Base-by-base conservation (phyloP, 2,888 invertebrate genomes). In the Acrobasis suavella region DNA sequence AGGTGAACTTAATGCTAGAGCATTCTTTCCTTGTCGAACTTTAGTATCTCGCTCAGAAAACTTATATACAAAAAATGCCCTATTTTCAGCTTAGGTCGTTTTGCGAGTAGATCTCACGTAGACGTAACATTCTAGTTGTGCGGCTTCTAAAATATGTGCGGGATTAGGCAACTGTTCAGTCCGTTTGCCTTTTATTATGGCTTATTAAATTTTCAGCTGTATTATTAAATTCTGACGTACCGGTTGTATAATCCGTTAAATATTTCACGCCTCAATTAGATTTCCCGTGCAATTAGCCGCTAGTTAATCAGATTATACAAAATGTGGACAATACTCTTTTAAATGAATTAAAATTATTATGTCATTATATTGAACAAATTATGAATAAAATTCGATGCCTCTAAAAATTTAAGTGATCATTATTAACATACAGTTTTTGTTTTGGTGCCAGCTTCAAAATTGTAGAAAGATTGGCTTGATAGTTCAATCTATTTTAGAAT, bases 101-200 rank as follows among this genome's bases (percentile, higher is more conserved):
- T 14, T 46, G 46, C 46, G 14, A 46, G n/a, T 46, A 46, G 46
- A 46, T 46, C n/a, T 14, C n/a, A 46, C n/a, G 46, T 46, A 22
- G 42, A 42, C 42, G 10, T 10, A 46, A 46, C 46, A 2, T 46
- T 69, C 46, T 58, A 52, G 51, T 61, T 62, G 65, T 71, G 65
- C 63, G 69, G 69, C 69, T 72, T 67, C 69, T 73, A 67, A 77
- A 80, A 77, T 79, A 78, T 76, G 75, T 75, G 66, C 69, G 75
- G 74, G 74, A 72, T 77, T 76, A 69, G 15, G 59, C 50, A 51
- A 60, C 37, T 60, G 50, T 50, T 51, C 38, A 39, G 59, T 8
- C 50, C 51, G 59, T 60, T 50, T 39, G 51, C 50, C 51, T 60
- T 50, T 60, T 60, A 60, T 60, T 60, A 50, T 50, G 16, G 16